Evolutionary conservation across 2,797 vertebrate species (phyloP).

Genomic region (Hafferia zeledoni): DNA sequence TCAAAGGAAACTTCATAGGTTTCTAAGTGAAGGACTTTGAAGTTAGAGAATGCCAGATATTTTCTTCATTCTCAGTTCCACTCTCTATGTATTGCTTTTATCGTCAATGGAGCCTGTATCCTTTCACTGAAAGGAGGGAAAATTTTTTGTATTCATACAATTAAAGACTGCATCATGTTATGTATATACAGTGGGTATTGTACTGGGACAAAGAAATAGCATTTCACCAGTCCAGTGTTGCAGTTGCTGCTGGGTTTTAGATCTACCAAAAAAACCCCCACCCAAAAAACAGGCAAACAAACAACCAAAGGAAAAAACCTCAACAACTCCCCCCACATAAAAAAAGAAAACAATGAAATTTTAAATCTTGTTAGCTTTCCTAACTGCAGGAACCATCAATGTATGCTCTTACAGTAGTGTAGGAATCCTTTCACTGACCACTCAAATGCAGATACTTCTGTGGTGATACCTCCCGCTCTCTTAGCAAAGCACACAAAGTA

Average conservation of each 20-base stretch:
- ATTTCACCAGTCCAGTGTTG: background rate
- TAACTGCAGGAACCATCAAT: background rate
- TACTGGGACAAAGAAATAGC: background rate
- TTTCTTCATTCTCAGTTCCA: background rate
- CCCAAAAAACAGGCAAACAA: background rate
- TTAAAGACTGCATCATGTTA: background rate
- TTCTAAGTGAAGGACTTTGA: slow-evolving; percentile 22
- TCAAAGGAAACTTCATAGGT: background rate
- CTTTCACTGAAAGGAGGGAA: background rate
- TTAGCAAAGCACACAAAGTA: background rate
- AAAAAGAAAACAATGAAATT: background rate
- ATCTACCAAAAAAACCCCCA: background rate
- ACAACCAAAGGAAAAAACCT: too few relatives aligned
- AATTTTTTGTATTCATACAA: background rate
- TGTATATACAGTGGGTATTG: background rate
- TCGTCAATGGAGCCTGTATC: background rate
- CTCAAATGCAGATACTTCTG: background rate
- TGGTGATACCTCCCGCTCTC: background rate
- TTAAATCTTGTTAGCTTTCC: background rate
- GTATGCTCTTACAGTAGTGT: background rate
- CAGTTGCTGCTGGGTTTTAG: background rate
- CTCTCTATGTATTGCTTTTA: background rate
- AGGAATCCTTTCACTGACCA: background rate
- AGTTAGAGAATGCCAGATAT: slow-evolving; percentile 11
- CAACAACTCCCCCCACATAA: background rate